phyloP scores from a whole-genome alignment of 2,888 invertebrate species.

The Rhingia campestris region DNA sequence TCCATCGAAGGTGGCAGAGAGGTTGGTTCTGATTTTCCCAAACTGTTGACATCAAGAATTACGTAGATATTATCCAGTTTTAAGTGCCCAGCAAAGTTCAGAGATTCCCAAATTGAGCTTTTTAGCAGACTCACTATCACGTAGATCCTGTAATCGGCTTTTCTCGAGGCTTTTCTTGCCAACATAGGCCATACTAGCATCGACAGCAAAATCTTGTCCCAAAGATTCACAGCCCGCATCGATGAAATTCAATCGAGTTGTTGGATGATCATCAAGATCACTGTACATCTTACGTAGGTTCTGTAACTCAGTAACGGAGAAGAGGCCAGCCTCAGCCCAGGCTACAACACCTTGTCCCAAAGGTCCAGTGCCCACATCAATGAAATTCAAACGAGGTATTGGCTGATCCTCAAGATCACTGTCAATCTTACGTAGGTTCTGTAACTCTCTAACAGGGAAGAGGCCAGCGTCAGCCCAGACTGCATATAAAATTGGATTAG shows the following conservation, averaged over 20 bases:
- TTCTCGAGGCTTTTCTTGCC: slow-evolving; percentile 89
- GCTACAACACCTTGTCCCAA: slow-evolving; percentile 99
- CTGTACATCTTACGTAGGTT: slow-evolving; percentile 95
- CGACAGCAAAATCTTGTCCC: slow-evolving; percentile 97
- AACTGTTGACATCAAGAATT: slow-evolving; percentile 97
- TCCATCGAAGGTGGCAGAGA: slow-evolving; percentile 95
- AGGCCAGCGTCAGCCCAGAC: slow-evolving; percentile 99
- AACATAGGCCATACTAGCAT: slow-evolving; percentile 99
- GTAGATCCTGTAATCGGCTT: slow-evolving; percentile 95
- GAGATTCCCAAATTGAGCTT: slow-evolving; percentile 98
- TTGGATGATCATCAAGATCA: slow-evolving; percentile 99
- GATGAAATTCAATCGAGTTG: slow-evolving; percentile 97
- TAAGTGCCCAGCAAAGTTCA: slow-evolving; percentile 97
- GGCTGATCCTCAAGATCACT: slow-evolving; percentile 99
- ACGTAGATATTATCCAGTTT: slow-evolving; percentile 98
- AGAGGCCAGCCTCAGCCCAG: slow-evolving; percentile 98
- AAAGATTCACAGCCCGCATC: slow-evolving; percentile 99
- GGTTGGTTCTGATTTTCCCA: slow-evolving; percentile 98
- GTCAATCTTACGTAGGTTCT: slow-evolving; percentile 94
- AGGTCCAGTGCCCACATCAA: slow-evolving; percentile 99
- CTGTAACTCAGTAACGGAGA: slow-evolving; percentile 91
- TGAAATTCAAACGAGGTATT: slow-evolving; percentile 97
- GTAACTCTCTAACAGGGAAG: slow-evolving; percentile 91
- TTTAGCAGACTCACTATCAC: slow-evolving; percentile 99
- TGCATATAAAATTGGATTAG: slow-evolving; percentile 98